A percentile compares a stretch with the other conserved stretches of the same genome.
Evolutionary conservation across 2,113 vertebrate genomes (phyloP).

Genomic region (Alexandromys fortis): DNA sequence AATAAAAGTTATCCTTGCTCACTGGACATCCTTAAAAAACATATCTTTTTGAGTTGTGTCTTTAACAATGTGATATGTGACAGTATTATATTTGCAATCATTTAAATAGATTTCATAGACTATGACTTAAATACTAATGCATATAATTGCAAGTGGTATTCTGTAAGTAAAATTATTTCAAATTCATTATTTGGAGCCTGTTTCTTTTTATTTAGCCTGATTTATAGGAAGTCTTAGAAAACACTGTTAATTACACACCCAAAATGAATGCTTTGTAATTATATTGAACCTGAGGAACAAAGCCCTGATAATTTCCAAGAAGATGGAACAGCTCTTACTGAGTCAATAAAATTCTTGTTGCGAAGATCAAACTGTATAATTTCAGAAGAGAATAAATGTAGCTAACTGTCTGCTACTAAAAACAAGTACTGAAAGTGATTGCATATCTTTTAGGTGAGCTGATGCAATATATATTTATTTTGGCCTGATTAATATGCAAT

Average conservation of each 20-base stretch:
- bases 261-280: conserved; percentile 36
- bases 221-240: conserved; percentile 27
- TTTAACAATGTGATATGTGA: not conserved
- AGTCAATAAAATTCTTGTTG: conserved; percentile 33
- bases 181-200: not conserved
- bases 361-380: conserved; percentile 24
- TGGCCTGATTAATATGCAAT: not conserved
- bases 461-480: conserved; percentile 6
- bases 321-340: conserved; percentile 6
- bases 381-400: not conserved
- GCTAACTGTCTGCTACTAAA: not conserved
- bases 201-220: not conserved
- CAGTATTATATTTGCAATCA: not conserved
- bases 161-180: conserved; percentile 2
- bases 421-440: not conserved
- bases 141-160: not conserved
- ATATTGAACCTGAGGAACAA: not conserved
- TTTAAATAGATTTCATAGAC: not conserved
- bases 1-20: not conserved
- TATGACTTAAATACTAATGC: not conserved
- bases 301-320: conserved; percentile 46
- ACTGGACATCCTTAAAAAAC: not conserved
- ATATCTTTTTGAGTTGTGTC: not conserved
- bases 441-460: not conserved
- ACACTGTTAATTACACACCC: not conserved